Conservation (phyloP, 2,797 vertebrate genomes). For the Leucoraja ocellata region DNA sequence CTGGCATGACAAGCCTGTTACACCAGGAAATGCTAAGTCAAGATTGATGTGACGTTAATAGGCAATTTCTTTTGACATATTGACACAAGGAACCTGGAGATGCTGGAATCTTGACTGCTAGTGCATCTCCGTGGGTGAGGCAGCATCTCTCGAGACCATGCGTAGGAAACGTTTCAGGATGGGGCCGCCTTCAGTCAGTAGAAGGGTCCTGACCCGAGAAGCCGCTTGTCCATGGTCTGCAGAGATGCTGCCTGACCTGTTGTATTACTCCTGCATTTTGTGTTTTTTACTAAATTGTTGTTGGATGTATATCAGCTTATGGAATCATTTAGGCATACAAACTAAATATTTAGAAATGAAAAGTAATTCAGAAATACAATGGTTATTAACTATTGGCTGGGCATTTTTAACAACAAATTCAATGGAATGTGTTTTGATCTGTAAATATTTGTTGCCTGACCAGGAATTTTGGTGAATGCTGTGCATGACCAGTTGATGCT, state of each 20-base stretch:
- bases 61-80: too few species aligned
- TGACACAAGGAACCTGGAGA: too few species aligned
- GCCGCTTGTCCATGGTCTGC: too few species aligned
- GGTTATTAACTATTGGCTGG: neutral
- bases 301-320: neutral
- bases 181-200: too few species aligned
- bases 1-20: neutral
- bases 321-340: neutral
- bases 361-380: constrained; percentile 6
- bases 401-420: neutral
- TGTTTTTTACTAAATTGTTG: neutral
- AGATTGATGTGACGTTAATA: neutral
- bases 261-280: too few species aligned
- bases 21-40: neutral
- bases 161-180: too few species aligned
- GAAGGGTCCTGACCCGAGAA: too few species aligned
- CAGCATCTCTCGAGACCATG: too few species aligned
- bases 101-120: too few species aligned
- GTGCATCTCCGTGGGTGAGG: too few species aligned
- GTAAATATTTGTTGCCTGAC: neutral
- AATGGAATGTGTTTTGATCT: neutral
- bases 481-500: neutral
- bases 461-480: neutral
- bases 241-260: too few species aligned
- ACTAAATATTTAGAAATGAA: neutral